These are phyloP conservation scores for Bovichtus diacanthus DNA, from an alignment of 2,797 vertebrate species.

Conservation along the genomic window DNA sequence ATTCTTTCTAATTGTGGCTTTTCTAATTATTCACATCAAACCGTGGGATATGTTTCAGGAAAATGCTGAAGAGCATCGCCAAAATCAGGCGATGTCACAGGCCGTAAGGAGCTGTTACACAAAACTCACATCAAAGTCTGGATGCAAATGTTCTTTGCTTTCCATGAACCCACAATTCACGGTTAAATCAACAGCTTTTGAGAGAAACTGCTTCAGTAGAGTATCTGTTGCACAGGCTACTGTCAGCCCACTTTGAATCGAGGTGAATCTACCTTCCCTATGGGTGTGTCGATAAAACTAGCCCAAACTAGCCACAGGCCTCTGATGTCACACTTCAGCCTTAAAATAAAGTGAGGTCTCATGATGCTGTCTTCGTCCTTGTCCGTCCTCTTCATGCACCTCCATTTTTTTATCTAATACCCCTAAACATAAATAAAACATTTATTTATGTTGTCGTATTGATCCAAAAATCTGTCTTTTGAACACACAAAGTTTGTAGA, in stretches of 20 bases:
- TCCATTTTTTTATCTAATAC: not conserved
- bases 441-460: not conserved
- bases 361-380: slow-evolving; percentile 31
- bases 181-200: slow-evolving; percentile 16
- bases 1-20: slow-evolving; percentile 32
- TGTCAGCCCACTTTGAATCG: slow-evolving; percentile 34
- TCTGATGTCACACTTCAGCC: slow-evolving; percentile 28
- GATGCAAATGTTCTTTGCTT: slow-evolving; percentile 1
- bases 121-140: slow-evolving; percentile 15
- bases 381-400: not conserved
- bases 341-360: slow-evolving; percentile 17
- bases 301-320: slow-evolving; percentile 24
- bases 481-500: not conserved
- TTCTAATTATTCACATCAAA: slow-evolving; percentile 36
- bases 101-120: slow-evolving; percentile 3
- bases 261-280: slow-evolving; percentile 25
- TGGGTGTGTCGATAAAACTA: slow-evolving; percentile 24
- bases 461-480: not conserved
- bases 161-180: not conserved
- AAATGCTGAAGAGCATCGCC: slow-evolving; percentile 25
- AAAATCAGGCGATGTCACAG: not conserved
- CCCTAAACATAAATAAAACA: not conserved
- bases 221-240: slow-evolving; percentile 14
- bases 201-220: not conserved
- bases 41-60: not conserved